These are phyloP conservation scores for Phaethon lepturus DNA, from an alignment of 2,113 vertebrate genomes.

Conservation along the genomic window DNA sequence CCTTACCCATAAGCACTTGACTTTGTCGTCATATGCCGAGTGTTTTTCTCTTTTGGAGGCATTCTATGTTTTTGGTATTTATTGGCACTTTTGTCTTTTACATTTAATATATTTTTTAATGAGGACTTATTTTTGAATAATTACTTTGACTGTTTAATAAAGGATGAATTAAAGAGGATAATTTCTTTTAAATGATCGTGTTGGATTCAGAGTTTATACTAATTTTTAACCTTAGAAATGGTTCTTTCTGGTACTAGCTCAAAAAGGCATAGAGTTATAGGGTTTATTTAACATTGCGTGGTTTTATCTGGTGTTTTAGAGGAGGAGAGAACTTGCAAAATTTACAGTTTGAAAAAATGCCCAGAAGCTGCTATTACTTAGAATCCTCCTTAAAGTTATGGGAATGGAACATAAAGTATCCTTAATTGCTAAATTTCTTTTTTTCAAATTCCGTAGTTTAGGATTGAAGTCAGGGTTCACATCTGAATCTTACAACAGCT, in stretches of 20 bases:
- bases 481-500: not conserved
- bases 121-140: not conserved
- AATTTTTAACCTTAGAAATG: constrained; percentile 26
- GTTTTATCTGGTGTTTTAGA: constrained; percentile 35
- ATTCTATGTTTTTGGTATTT: not conserved
- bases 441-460: not conserved
- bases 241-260: constrained; percentile 18
- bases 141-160: not conserved
- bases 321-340: constrained; percentile 56
- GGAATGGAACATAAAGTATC: not conserved
- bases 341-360: constrained; percentile 16
- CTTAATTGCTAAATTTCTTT: not conserved
- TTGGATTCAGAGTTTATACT: not conserved
- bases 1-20: too few relatives aligned
- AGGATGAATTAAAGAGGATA: not conserved
- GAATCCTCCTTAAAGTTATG: not conserved
- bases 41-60: not conserved
- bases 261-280: constrained; percentile 14
- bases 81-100: not conserved
- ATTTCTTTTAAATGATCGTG: not conserved
- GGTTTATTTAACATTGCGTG: constrained; percentile 53
- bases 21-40: not conserved
- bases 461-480: not conserved
- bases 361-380: not conserved
- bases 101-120: not conserved